Percentiles rank a stretch among this genome's conserved stretches.
Evolutionary conservation across 2,888 invertebrate genomes (phyloP).

Genomic region (Incurvaria masculella): DNA sequence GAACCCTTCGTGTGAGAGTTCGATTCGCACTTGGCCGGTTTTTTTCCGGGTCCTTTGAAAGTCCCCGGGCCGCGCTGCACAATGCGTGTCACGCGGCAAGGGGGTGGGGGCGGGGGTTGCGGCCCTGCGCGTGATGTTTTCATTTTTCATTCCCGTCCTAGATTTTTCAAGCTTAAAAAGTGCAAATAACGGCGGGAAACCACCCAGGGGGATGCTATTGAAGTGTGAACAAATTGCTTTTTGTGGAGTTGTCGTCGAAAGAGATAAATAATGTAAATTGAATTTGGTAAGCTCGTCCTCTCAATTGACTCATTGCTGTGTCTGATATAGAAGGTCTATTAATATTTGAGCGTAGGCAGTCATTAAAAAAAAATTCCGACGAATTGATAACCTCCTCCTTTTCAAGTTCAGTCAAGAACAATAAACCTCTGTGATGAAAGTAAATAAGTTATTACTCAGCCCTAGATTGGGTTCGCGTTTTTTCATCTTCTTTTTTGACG

Average conservation of each 20-base stretch:
- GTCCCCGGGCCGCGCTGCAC: constrained; percentile 41
- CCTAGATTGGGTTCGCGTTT: too few relatives aligned
- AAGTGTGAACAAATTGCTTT: constrained; percentile 27
- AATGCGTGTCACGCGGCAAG: constrained; percentile 23
- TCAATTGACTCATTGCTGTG: background rate
- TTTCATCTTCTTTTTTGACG: too few relatives aligned
- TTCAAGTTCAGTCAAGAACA: too few relatives aligned
- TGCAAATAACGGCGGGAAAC: constrained; percentile 8
- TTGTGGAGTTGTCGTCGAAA: background rate
- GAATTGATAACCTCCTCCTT: too few relatives aligned
- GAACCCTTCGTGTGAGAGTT: too few relatives aligned
- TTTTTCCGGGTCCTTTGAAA: background rate
- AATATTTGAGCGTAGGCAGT: too few relatives aligned
- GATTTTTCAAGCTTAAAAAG: constrained; percentile 18
- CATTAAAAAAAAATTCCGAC: too few relatives aligned
- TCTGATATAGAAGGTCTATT: too few relatives aligned
- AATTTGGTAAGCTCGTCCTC: background rate
- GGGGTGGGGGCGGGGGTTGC: constrained; percentile 16
- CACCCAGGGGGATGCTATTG: constrained; percentile 27
- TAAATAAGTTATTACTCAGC: too few relatives aligned
- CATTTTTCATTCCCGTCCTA: constrained; percentile 46
- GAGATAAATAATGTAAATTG: background rate
- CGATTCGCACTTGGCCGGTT: too few relatives aligned
- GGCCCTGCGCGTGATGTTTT: constrained; percentile 39
- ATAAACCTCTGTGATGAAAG: too few relatives aligned